Evolutionary conservation across 2,113 vertebrate genomes (phyloP).

Genomic region (Neogale vison): DNA sequence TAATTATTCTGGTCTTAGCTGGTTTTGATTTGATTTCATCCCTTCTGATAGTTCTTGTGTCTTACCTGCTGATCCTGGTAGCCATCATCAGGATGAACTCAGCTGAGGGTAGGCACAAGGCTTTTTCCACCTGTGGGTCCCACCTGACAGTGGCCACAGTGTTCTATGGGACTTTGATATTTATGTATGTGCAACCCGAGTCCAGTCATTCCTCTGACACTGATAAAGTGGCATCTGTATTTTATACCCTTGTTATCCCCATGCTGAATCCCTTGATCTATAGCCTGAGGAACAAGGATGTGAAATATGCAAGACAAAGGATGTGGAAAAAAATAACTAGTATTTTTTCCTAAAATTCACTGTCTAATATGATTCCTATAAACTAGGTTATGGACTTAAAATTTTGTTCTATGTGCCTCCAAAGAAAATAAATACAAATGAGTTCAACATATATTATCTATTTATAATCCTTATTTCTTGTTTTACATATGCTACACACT

Average conservation of each 20-base stretch:
- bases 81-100: neutral
- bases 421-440: neutral
- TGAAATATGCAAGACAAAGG: neutral
- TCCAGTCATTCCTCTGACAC: constrained; percentile 39
- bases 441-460: neutral
- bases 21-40: constrained; percentile 59
- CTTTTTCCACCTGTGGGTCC: constrained; percentile 71
- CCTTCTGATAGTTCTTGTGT: constrained; percentile 20
- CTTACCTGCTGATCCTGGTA: constrained; percentile 27
- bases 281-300: constrained; percentile 63
- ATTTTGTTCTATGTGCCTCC: neutral
- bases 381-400: neutral
- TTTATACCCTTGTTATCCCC: constrained; percentile 58
- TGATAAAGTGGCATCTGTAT: constrained; percentile 38
- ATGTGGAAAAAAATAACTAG: neutral
- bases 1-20: constrained; percentile 51
- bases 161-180: constrained; percentile 45
- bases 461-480: neutral
- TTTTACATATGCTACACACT: too few relatives aligned
- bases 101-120: neutral
- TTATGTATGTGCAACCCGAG: constrained; percentile 44
- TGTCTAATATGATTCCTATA: neutral
- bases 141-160: constrained; percentile 49
- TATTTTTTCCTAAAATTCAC: neutral
- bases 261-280: constrained; percentile 68